Conservation (phyloP, 35 echinoderm and acorn worm species). For the Anneissia japonica region DNA sequence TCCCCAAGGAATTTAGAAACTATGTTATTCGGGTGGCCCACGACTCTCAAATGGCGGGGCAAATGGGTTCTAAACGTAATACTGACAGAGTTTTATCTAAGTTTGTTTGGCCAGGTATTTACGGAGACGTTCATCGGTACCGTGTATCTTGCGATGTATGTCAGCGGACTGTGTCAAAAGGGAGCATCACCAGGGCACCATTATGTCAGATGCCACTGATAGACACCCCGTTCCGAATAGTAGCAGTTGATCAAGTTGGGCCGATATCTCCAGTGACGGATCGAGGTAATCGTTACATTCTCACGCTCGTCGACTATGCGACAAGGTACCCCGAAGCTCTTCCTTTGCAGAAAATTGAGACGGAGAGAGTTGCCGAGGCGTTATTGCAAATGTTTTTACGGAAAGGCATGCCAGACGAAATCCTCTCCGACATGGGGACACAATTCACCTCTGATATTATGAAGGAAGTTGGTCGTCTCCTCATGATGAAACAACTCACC, state of each 20-base stretch:
- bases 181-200: no score
- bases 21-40: no score
- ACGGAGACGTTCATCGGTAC: no score
- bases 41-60: no score
- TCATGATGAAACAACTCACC: conserved; percentile 21
- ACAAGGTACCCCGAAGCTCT: conserved; percentile 10
- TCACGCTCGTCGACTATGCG: conserved; percentile 9
- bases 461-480: conserved; percentile 30
- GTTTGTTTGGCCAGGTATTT: no score
- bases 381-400: conserved; percentile 36
- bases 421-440: conserved; percentile 45
- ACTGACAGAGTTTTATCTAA: no score
- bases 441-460: conserved; percentile 61
- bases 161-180: no score
- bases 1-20: no score
- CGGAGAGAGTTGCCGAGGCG: conserved; percentile 49
- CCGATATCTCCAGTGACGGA: conserved; percentile 1
- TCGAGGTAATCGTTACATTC: conserved; percentile 7
- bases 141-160: no score
- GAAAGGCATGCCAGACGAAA: conserved; percentile 39
- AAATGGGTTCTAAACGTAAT: no score
- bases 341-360: conserved; percentile 2
- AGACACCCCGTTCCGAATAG: no score
- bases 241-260: conserved; percentile 4
- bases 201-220: no score